Percentiles rank a stretch among this genome's conserved stretches.
Conservation (phyloP, 2,113 vertebrate species). For the Thalassarche chlororhynchos region DNA sequence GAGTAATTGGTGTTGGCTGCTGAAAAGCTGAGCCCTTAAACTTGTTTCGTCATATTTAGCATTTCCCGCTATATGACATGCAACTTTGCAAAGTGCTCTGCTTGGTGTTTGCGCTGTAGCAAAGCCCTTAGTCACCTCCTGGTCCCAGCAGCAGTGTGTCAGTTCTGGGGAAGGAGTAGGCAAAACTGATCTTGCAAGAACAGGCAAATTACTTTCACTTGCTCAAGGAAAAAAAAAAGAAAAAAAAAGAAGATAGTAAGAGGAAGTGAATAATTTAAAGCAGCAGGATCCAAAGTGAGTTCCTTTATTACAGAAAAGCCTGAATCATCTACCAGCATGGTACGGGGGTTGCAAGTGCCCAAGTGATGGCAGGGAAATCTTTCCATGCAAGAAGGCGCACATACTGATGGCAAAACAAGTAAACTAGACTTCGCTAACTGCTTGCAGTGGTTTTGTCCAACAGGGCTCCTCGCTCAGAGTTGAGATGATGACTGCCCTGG, state of each 20-base stretch:
- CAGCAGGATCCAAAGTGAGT: background rate
- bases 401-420: background rate
- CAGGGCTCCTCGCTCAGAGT: background rate
- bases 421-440: background rate
- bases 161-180: background rate
- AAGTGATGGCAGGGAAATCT: background rate
- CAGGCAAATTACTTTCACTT: slow-evolving; percentile 7
- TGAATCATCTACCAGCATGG: background rate
- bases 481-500: background rate
- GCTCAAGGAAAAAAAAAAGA: background rate
- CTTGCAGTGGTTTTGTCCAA: background rate
- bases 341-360: background rate
- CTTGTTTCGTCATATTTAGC: background rate
- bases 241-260: background rate
- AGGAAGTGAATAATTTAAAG: slow-evolving; percentile 12
- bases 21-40: background rate
- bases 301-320: background rate
- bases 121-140: background rate
- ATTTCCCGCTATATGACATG: background rate
- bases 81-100: background rate
- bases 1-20: background rate
- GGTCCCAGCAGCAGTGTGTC: background rate
- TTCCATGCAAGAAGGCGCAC: background rate
- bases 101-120: background rate
- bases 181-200: background rate